Percentiles rank a stretch among this genome's conserved stretches.
Evolutionary conservation across 2,113 vertebrate genomes (phyloP).

Genomic region (Sylvilagus bachmani): DNA sequence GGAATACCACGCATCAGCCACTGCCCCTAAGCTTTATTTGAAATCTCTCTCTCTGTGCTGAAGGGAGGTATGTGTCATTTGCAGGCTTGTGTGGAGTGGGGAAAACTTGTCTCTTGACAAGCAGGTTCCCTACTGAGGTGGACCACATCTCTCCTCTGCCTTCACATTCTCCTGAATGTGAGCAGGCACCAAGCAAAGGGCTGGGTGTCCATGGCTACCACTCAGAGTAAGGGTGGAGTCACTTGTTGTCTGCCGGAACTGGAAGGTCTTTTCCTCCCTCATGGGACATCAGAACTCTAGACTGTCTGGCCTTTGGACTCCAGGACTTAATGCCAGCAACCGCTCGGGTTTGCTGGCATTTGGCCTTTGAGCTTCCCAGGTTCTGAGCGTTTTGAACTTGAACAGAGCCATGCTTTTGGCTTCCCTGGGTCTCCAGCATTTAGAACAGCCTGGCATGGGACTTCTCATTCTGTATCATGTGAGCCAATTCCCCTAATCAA

Average conservation of each 20-base stretch:
- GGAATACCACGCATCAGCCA: no score
- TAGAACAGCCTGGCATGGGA: no score
- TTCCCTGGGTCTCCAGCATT: no score
- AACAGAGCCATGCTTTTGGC: neutral
- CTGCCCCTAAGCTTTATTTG: neutral
- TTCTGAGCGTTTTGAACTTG: neutral
- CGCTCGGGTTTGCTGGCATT: neutral
- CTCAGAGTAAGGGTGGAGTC: neutral
- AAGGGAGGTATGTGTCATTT: neutral
- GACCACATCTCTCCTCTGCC: accelerated
- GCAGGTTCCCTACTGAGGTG: neutral
- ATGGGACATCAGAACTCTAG: neutral
- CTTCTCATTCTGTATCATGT: neutral
- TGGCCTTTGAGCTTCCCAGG: no score
- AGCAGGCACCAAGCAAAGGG: neutral
- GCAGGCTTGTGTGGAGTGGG: neutral
- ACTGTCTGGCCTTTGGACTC: neutral
- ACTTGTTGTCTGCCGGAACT: neutral
- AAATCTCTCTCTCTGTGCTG: neutral
- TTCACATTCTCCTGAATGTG: neutral
- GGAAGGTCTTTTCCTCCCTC: neutral
- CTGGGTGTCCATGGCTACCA: neutral
- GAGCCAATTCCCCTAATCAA: no score
- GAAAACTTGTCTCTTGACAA: neutral
- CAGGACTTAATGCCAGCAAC: neutral